Conservation (phyloP, 2,113 vertebrate genomes). For the Brienomyrus brachyistius region DNA sequence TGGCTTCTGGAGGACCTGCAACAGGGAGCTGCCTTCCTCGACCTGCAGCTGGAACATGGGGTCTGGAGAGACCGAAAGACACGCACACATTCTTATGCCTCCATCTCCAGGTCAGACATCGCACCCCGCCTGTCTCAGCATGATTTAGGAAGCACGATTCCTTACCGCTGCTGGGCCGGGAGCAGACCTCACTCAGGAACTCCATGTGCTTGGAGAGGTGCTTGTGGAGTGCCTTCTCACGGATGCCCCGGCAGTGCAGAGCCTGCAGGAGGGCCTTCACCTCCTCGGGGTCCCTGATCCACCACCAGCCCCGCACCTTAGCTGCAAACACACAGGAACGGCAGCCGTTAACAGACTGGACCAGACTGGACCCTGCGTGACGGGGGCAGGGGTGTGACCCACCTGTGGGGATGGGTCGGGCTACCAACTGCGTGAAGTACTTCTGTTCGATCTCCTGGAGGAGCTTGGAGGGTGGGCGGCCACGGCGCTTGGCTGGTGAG, state of each 20-base stretch:
- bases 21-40: conserved; percentile 42
- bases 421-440: conserved; percentile 79
- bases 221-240: conserved; percentile 86
- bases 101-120: too few species aligned
- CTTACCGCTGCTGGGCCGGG: conserved; percentile 66
- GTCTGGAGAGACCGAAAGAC: conserved; percentile 46
- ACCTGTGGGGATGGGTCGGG: conserved; percentile 83
- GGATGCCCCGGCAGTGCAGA: conserved; percentile 79
- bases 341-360: not conserved
- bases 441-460: conserved; percentile 87
- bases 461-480: conserved; percentile 77
- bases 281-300: conserved; percentile 76
- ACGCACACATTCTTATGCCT: not conserved
- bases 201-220: conserved; percentile 89
- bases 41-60: conserved; percentile 67
- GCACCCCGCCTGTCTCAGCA: not conserved
- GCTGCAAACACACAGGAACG: conserved; percentile 51
- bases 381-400: conserved; percentile 28
- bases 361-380: not conserved
- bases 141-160: not conserved
- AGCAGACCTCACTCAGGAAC: conserved; percentile 77
- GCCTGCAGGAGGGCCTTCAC: conserved; percentile 69
- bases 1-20: conserved; percentile 60
- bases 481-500: conserved; percentile 67
- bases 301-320: conserved; percentile 91